A percentile compares a stretch with the other conserved stretches of the same genome.
phyloP scores from a whole-genome alignment of 2,888 invertebrate genomes.

The Thelaira solivaga region DNA sequence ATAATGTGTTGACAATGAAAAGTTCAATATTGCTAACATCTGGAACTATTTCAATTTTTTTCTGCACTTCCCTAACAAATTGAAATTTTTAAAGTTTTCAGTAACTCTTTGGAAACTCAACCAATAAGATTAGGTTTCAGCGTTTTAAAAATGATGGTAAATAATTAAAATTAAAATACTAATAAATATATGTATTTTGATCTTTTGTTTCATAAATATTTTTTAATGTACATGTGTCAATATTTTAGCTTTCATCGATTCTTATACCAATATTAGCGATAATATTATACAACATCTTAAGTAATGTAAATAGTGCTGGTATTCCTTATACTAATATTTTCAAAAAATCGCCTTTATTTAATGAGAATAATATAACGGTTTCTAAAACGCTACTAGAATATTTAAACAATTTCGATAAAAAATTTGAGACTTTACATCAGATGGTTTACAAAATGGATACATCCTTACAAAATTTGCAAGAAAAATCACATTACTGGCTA shows the following conservation, averaged over 20 bases:
- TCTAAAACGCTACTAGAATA: constrained; percentile 17
- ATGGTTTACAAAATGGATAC: constrained; percentile 76
- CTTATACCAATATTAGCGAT: constrained; percentile 61
- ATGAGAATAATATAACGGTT: not conserved
- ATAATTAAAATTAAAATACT: not conserved
- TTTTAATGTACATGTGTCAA: not conserved
- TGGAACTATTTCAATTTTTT: constrained; percentile 48
- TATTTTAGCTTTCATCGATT: constrained; percentile 60
- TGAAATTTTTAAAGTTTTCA: constrained; percentile 42
- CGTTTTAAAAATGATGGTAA: constrained; percentile 44
- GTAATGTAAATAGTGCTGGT: constrained; percentile 43
- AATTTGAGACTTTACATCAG: constrained; percentile 74
- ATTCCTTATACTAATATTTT: constrained; percentile 12
- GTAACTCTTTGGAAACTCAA: constrained; percentile 40
- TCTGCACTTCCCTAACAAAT: constrained; percentile 30
- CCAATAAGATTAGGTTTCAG: constrained; percentile 4
- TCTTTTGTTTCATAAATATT: not conserved
- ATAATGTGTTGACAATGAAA: constrained; percentile 54
- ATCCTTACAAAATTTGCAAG: constrained; percentile 78
- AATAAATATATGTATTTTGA: not conserved
- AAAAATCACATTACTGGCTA: constrained; percentile 79
- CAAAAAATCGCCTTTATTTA: not conserved
- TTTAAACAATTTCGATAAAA: constrained; percentile 73
- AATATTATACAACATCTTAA: constrained; percentile 39
- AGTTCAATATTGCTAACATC: constrained; percentile 61